These are phyloP conservation scores for Desmophyllum pertusum DNA, from an alignment of 92 coral and sea anemone genomes.

Conservation along the genomic window DNA sequence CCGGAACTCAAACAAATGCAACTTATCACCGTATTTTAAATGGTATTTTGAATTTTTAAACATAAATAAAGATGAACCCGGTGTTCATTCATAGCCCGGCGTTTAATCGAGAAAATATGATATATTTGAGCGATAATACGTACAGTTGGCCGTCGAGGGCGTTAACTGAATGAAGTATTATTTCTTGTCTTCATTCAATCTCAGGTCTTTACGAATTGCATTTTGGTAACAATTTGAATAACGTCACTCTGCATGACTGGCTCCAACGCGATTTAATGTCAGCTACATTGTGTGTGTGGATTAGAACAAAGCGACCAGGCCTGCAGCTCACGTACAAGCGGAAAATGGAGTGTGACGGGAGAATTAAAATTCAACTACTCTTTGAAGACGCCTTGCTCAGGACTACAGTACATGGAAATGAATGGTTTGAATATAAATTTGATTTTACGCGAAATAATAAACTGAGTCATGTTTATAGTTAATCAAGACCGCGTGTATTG, in stretches of 20 bases:
- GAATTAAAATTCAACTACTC: neutral
- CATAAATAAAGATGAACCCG: no score
- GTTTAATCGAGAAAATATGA: no score
- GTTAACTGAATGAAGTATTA: no score
- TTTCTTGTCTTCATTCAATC: no score
- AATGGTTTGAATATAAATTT: neutral
- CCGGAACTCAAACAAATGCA: neutral
- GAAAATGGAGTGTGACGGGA: neutral
- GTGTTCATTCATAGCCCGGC: no score
- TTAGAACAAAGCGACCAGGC: neutral
- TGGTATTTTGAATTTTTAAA: no score
- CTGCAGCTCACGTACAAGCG: constrained; percentile 8
- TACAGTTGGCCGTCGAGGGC: no score
- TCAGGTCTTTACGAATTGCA: neutral
- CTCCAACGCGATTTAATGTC: neutral
- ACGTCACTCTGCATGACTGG: neutral
- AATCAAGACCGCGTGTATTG: no score
- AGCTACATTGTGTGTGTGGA: constrained; percentile 24
- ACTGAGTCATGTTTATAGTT: no score
- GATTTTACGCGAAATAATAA: no score
- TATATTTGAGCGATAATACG: no score
- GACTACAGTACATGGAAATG: neutral
- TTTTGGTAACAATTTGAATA: neutral
- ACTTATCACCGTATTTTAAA: neutral
- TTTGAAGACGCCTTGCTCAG: neutral